These are phyloP conservation scores for Kryptopterus vitreolus DNA, from an alignment of 2,797 vertebrate genomes.

Conservation along the genomic window DNA sequence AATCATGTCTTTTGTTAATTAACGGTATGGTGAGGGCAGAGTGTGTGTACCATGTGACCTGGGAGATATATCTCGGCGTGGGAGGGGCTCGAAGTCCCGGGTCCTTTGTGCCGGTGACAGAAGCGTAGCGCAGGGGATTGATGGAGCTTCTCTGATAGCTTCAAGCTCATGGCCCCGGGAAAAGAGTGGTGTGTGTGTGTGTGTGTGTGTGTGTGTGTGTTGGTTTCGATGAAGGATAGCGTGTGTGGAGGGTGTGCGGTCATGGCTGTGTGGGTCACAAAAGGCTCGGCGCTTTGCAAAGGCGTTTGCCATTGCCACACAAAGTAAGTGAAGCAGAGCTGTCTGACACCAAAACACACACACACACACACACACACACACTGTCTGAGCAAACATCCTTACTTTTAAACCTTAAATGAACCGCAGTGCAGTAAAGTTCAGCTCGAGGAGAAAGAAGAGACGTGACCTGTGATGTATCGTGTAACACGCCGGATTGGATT, in stretches of 20 bases:
- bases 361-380: constrained; percentile 46
- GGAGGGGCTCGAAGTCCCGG: constrained; percentile 62
- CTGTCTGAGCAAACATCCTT: constrained; percentile 34
- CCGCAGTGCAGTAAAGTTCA: not conserved
- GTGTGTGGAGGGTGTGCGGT: constrained; percentile 54
- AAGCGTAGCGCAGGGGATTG: constrained; percentile 58
- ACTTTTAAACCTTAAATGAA: constrained; percentile 30
- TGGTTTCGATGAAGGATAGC: constrained; percentile 35
- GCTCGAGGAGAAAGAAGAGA: not conserved
- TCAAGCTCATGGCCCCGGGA: constrained; percentile 35
- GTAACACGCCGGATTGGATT: not conserved
- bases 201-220: constrained; percentile 7
- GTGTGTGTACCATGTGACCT: constrained; percentile 15
- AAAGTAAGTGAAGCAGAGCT: constrained; percentile 49
- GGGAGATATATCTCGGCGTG: constrained; percentile 72
- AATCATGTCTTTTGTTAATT: not conserved
- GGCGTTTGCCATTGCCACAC: constrained; percentile 44
- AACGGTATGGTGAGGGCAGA: not conserved
- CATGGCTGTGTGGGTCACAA: constrained; percentile 59
- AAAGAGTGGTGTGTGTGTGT: constrained; percentile 1
- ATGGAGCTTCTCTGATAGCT: constrained; percentile 27
- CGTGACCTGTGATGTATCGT: not conserved
- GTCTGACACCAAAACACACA: constrained; percentile 45
- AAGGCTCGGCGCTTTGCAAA: constrained; percentile 36
- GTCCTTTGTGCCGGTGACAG: constrained; percentile 74